Conservation (phyloP, 2,797 vertebrate genomes). For the Rhinatrema bivittatum region DNA sequence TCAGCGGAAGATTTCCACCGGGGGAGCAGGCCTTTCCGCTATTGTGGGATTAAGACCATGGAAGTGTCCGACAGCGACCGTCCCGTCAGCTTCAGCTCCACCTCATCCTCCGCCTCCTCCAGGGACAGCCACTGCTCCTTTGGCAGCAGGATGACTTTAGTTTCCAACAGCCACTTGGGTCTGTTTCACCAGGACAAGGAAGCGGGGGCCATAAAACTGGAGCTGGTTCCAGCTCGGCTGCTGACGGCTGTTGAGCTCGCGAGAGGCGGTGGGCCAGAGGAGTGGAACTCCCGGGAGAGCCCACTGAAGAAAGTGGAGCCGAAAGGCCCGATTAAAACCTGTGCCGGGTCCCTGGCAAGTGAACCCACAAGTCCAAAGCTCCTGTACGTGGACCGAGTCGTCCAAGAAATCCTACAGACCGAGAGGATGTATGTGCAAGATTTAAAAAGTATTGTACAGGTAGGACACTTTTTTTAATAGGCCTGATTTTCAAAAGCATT, state of each 20-base stretch:
- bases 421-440: slow-evolving; percentile 93
- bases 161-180: slow-evolving; percentile 68
- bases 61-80: slow-evolving; percentile 86
- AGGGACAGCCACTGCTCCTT: slow-evolving; percentile 92
- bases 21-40: slow-evolving; percentile 39
- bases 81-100: slow-evolving; percentile 92
- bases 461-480: too few relatives aligned
- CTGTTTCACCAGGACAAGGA: slow-evolving; percentile 73
- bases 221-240: slow-evolving; percentile 75
- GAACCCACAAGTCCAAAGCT: slow-evolving; percentile 74
- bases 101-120: slow-evolving; percentile 91
- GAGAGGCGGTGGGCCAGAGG: slow-evolving; percentile 16
- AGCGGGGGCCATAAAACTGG: slow-evolving; percentile 81
- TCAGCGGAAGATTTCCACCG: slow-evolving; percentile 53
- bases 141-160: slow-evolving; percentile 80
- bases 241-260: slow-evolving; percentile 45
- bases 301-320: slow-evolving; percentile 42
- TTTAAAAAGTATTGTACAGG: slow-evolving; percentile 88
- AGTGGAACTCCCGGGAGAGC: slow-evolving; percentile 6
- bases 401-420: slow-evolving; percentile 93
- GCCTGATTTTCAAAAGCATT: too few relatives aligned
- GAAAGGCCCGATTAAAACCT: slow-evolving; percentile 31
- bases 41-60: slow-evolving; percentile 74
- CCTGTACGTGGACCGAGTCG: slow-evolving; percentile 88
- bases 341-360: slow-evolving; percentile 19